Evolutionary conservation across 2,888 invertebrate species (phyloP), one percentile per base, ranked within the genome.

Genomic region (Dryococelus australis): DNA sequence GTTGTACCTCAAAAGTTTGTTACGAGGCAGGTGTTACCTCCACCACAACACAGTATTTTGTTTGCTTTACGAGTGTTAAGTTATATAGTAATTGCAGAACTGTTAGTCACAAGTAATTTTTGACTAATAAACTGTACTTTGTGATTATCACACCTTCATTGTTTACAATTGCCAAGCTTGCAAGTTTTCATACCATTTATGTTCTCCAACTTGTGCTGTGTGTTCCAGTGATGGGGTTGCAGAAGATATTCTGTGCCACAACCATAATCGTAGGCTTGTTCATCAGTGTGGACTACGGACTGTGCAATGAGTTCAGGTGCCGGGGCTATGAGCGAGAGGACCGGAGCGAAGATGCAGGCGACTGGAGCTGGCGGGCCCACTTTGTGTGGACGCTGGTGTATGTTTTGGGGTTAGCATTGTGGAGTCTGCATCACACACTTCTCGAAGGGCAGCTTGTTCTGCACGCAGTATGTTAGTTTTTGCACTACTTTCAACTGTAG

Each of bases 261-360:
- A 94, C 94, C n/a, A 94, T 94, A 89, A 94, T 94, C 85, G 94
- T 94, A 51, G 94, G 95, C 13, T 91, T 94, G 47, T 95, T 95
- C 90, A 94, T 95, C 90, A 93, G 94, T 87, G 94, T 94, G 27
- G 94, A 95, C 91, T 94, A 94, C 90, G 94, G 94, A 9, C 92
- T 95, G 24, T 94, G 94, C 90, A 94, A 95, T 90, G 94, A 94
- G 91, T 94, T 94, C 90, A 93, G 94, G 85, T 95, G 95, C 90
- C 92, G 94, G 88, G 95, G 95, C 20, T 92, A 92, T 90, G 93
- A 93, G 89, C 91, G 93, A 79, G 91, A 92, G 86, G 90, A 91
- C 78, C 90, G 92, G 35, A 90, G 91, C 27, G 92, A 92, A 88
- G 92, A 93, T 90, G 90, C 91, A 43, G 93, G 92, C 5, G 85